Base-by-base conservation (phyloP, 2,113 vertebrate genomes). In the Corythornis vintsioides region DNA sequence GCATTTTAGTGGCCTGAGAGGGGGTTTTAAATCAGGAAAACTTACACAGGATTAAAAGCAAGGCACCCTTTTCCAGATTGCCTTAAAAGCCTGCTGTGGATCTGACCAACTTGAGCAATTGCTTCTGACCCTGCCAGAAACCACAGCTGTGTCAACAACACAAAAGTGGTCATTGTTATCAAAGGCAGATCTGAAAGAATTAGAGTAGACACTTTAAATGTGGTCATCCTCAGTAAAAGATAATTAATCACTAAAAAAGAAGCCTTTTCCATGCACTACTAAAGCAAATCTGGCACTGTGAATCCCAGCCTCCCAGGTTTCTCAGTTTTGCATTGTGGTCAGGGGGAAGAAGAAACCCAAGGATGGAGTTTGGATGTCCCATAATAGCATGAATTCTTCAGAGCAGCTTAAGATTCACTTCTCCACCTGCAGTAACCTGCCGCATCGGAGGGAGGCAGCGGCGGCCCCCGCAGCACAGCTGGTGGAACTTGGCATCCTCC, bases 71-170 rank as follows among this genome's bases (percentile, higher is more conserved):
- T 64, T 63, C 50, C 75, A 87, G 10, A 70, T 67, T 70, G 52
- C 38, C 21, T 87, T 50, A 93, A 77, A 94, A 93, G 91, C 67
- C 80, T 79, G 13, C 59, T 92, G 82, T 93, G 84, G 84, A 59
- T 87, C 78, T 93, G 84, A 92, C 38, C 83, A 83, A 11, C 78
- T 91, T 15, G 1, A 82, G 93, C 82, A 78, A 75, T 89, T 87
- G 78, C 45, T 43, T 92, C 29, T 59, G 45, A 85, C 75, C 31
- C 67, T 96, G 91, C 96, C 92, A 96, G 91, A 94, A 94, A 87
- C 86, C 87, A 83, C 94, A 95, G 94, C 95, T 95, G 94, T 93
- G 86, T 96, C 95, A 95, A 89, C 94, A 96, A 31, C 56, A 85
- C 75, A 60, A 61, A 65, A 90, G 50, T 45, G 60, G 38, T 87